A percentile compares a stretch with the other conserved stretches of the same genome.
phyloP scores from a whole-genome alignment of 2,888 invertebrate genomes.

The Erebia aethiops region DNA sequence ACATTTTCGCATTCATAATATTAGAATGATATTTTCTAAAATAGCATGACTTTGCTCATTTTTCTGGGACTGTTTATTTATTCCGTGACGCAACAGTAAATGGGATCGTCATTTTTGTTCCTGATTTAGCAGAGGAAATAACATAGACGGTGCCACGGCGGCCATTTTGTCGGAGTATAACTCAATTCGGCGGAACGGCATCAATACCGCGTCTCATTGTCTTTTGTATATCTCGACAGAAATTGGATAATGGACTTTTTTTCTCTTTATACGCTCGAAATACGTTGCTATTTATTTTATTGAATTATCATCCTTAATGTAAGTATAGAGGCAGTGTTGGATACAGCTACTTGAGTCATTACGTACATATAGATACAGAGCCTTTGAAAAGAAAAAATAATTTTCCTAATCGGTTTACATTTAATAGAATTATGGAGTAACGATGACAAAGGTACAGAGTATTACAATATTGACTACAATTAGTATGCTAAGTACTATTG shows the following conservation, averaged over 20 bases:
- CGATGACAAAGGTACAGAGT: too few relatives aligned
- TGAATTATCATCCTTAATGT: slow-evolving; percentile 25
- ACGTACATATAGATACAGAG: too few relatives aligned
- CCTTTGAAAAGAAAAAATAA: too few relatives aligned
- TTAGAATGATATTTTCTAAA: too few relatives aligned
- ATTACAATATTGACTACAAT: too few relatives aligned
- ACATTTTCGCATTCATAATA: too few relatives aligned
- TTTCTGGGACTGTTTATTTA: background rate
- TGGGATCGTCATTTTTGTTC: slow-evolving; percentile 37
- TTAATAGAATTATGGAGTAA: too few relatives aligned
- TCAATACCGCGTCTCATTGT: slow-evolving; percentile 65
- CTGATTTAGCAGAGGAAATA: slow-evolving; percentile 40
- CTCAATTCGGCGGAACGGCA: slow-evolving; percentile 48
- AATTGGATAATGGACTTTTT: slow-evolving; percentile 61
- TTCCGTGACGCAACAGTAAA: slow-evolving; percentile 26
- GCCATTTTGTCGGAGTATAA: slow-evolving; percentile 43
- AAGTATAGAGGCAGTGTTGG: background rate
- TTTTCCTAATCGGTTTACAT: too few relatives aligned
- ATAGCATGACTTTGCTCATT: background rate
- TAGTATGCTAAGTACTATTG: too few relatives aligned
- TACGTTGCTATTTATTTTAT: slow-evolving; percentile 28
- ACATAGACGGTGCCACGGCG: slow-evolving; percentile 38
- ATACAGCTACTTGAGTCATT: background rate
- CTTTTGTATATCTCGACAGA: slow-evolving; percentile 54
- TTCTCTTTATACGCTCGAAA: slow-evolving; percentile 26